Conservation (phyloP, 1,140 invertebrate genomes). For the Caenorhabditis elegans region WBcel235 BX284605.5:1460501-1461000, state of each 20-base stretch:
- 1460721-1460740: no score
- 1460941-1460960: slow-evolving; percentile 1
- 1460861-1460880: slow-evolving; percentile 37
- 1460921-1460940: slow-evolving; percentile 44
- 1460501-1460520: slow-evolving; percentile 56
- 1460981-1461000: slow-evolving; percentile 9
- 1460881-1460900: background rate
- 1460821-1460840: slow-evolving; percentile 56
- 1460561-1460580: slow-evolving; percentile 51
- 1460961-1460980: slow-evolving; percentile 13
- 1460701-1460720: no score
- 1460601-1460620: background rate
- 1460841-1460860: slow-evolving; percentile 51
- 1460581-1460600: slow-evolving; percentile 24
- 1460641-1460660: slow-evolving; percentile 6
- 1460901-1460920: no score
- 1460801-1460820: slow-evolving; percentile 57
- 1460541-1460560: slow-evolving; percentile 52
- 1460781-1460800: slow-evolving; percentile 32
- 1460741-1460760: no score
- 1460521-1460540: slow-evolving; percentile 49
- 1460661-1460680: background rate
- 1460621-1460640: background rate
- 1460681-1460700: no score
- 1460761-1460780: background rate